Percentiles rank a stretch among this genome's conserved stretches.
Evolutionary conservation across 1,140 invertebrate species (phyloP).

Genomic region (Cyrtorhinus lividipennis): DNA sequence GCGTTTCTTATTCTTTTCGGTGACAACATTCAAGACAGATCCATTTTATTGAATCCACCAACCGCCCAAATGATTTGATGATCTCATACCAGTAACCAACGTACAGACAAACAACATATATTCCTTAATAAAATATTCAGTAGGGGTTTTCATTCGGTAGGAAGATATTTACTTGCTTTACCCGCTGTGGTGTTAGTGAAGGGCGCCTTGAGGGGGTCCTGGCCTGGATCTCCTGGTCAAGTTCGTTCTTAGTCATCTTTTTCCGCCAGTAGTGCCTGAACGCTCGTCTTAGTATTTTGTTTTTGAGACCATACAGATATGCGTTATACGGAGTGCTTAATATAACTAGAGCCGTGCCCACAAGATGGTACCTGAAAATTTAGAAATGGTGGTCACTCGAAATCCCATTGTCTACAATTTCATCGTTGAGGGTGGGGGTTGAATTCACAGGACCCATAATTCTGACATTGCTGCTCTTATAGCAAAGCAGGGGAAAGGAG

Average conservation of each 20-base stretch:
- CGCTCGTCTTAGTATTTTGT: conserved; percentile 48
- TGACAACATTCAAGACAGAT: not conserved
- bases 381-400: too few relatives aligned
- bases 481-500: too few relatives aligned
- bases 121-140: not conserved
- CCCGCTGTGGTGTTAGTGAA: conserved; percentile 48
- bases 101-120: not conserved
- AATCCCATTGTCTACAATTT: too few relatives aligned
- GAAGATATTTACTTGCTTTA: too few relatives aligned
- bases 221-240: conserved; percentile 57
- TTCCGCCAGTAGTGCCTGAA: conserved; percentile 67
- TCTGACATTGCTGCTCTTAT: too few relatives aligned
- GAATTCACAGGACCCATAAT: too few relatives aligned
- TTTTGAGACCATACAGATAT: conserved; percentile 61
- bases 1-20: too few relatives aligned
- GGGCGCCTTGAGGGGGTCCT: conserved; percentile 58
- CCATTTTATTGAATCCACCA: not conserved
- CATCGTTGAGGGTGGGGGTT: too few relatives aligned
- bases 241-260: conserved; percentile 58
- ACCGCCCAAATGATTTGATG: not conserved
- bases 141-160: too few relatives aligned
- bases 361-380: too few relatives aligned
- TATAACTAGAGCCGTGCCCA: conserved; percentile 40
- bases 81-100: not conserved
- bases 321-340: conserved; percentile 56